These are phyloP conservation scores for Cryptomyrus ogoouensis DNA, from an alignment of 2,113 vertebrate genomes.

Conservation along the genomic window DNA sequence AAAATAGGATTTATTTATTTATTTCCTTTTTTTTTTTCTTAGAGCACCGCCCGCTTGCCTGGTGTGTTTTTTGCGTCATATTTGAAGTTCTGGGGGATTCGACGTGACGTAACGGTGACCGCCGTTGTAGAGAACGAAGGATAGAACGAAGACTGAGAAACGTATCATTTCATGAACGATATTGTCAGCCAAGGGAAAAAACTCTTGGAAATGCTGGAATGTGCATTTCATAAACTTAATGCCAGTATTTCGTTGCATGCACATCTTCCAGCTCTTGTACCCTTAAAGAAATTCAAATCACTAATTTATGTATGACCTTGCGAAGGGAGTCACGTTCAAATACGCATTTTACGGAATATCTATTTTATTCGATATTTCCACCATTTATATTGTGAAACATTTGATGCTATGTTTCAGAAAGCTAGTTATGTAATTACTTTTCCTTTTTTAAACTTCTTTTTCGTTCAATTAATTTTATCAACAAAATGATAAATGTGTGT, in stretches of 20 bases:
- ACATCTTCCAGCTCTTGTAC: neutral
- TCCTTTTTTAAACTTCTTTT: neutral
- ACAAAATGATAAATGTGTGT: neutral
- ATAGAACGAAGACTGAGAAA: slow-evolving; percentile 28
- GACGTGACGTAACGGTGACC: slow-evolving; percentile 50
- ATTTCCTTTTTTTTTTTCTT: slow-evolving; percentile 37
- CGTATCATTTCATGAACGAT: neutral
- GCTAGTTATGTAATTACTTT: neutral
- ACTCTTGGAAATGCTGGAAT: neutral
- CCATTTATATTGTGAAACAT: neutral
- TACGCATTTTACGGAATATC: neutral
- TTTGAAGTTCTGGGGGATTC: slow-evolving; percentile 42
- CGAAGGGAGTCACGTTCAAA: neutral
- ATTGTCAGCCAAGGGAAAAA: neutral
- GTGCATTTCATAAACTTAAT: neutral
- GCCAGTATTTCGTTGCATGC: neutral
- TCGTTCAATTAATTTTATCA: neutral
- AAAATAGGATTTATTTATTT: slow-evolving; percentile 39
- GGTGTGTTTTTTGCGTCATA: slow-evolving; percentile 47
- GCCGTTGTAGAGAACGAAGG: slow-evolving; percentile 28
- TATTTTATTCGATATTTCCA: neutral
- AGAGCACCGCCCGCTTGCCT: slow-evolving; percentile 41
- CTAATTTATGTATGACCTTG: slow-evolving; percentile 14
- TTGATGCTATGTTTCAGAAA: neutral
- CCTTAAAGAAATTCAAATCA: neutral